Evolutionary conservation across 2,113 vertebrate species (phyloP).

Genomic region (Thymallus thymallus): DNA sequence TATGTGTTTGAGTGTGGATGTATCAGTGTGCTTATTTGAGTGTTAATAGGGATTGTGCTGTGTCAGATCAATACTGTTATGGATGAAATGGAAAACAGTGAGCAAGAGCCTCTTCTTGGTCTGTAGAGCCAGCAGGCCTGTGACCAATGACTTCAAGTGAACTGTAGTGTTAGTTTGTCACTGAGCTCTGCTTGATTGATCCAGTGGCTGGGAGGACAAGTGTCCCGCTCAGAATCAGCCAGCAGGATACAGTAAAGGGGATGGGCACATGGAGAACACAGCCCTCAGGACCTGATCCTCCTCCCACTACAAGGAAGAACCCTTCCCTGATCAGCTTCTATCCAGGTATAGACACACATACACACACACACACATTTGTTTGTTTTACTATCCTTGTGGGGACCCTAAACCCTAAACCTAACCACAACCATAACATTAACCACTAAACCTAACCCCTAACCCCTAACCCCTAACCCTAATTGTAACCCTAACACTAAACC

Average conservation of each 20-base stretch:
- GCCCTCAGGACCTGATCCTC: background rate
- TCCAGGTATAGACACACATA: background rate
- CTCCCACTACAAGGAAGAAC: background rate
- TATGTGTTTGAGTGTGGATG: background rate
- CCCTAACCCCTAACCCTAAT: too few species aligned
- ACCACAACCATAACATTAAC: too few species aligned
- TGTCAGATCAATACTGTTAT: background rate
- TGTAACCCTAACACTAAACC: too few species aligned
- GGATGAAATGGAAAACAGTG: background rate
- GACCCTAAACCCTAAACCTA: too few species aligned
- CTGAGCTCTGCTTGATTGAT: background rate
- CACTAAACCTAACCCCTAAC: too few species aligned
- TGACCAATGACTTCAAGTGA: background rate
- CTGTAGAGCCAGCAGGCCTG: background rate
- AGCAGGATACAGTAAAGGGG: background rate
- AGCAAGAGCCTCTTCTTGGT: background rate
- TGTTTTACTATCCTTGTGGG: too few species aligned
- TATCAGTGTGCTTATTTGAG: background rate
- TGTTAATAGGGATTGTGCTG: background rate
- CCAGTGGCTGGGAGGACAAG: background rate
- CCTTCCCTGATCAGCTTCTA: background rate
- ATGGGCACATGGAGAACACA: background rate
- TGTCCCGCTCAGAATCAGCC: background rate
- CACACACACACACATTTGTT: background rate
- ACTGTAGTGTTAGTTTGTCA: background rate